Base-by-base conservation (phyloP, 2,888 invertebrate species). In the Sinhomidia bicolor region DNA sequence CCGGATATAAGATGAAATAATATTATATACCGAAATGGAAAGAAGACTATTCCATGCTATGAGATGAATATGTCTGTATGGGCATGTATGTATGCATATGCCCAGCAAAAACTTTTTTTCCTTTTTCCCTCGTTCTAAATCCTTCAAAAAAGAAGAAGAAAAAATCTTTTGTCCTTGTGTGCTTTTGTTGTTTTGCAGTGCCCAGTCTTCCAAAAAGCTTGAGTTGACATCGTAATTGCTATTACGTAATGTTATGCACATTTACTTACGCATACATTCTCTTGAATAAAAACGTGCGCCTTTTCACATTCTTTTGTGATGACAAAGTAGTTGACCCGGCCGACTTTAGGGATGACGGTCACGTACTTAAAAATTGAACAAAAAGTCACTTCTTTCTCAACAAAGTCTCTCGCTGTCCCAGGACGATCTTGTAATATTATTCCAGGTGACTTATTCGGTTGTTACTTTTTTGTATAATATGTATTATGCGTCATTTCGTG, bases 111-210 rank as follows among this genome's bases (percentile, higher is more conserved):
- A 6, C 10, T 44, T 5, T 62, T 47, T 51, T 71, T 51, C 20
- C 12, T 80, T 20, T 26, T 60, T 54, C 26, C 23, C n/a, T 57
- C 32, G 54, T 6, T 32, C 78, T n/a, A 14, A 29, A 10, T 41
- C 36, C 14, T 60, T 41, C 1, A 78, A 44, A 44, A n/a, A n/a
- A n/a, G n/a, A n/a, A n/a, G 23, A 47, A 47, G n/a, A n/a, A 57
- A 57, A 17, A 9, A 41, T 57, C 60, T 60, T 17, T 65, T 65
- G 62, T 65, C 62, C 62, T 65, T 51, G 54, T 78, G n/a, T n/a
- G n/a, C 62, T 65, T 78, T 47, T 47, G 76, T 78, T 29, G 29
- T 51, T 51, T 29, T 47, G 51, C 29, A 78, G 47, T 23, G 1
- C 14, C 44, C 51, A 9, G 29, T 4, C 71, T 71, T 32, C 14